A percentile compares a stretch with the other conserved stretches of the same genome.
These are phyloP conservation scores for Progne subis DNA, from an alignment of 2,113 vertebrate genomes.

Conservation along the genomic window DNA sequence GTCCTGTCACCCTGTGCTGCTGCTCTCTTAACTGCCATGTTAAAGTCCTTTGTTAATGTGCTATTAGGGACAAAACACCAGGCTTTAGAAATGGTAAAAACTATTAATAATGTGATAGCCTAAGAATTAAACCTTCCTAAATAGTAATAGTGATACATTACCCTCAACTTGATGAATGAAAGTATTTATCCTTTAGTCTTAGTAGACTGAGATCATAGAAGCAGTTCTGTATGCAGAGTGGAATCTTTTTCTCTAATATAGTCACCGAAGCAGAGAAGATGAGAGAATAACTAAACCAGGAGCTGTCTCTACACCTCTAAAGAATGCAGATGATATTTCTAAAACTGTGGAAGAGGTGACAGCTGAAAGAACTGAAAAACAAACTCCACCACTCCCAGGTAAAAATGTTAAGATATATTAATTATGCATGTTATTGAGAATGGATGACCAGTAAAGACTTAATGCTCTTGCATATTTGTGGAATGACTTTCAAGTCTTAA, in stretches of 20 bases:
- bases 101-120: not conserved
- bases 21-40: not conserved
- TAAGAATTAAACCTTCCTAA: not conserved
- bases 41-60: not conserved
- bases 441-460: not conserved
- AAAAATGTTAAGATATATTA: not conserved
- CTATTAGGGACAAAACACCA: not conserved
- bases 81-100: not conserved
- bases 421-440: not conserved
- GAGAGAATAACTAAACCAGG: conserved; percentile 87
- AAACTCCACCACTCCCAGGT: conserved; percentile 92
- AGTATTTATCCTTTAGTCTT: not conserved
- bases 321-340: conserved; percentile 82
- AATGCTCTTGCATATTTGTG: not conserved
- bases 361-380: conserved; percentile 82
- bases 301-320: conserved; percentile 85
- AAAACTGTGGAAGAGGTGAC: conserved; percentile 82
- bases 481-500: not conserved
- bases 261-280: conserved; percentile 92
- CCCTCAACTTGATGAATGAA: not conserved
- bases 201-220: not conserved
- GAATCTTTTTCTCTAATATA: conserved; percentile 51
- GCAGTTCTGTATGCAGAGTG: not conserved
- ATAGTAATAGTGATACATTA: not conserved
- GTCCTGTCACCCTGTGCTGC: not conserved